phyloP scores from a whole-genome alignment of 2,797 vertebrate genomes.

The Anomalospiza imberbis region DNA sequence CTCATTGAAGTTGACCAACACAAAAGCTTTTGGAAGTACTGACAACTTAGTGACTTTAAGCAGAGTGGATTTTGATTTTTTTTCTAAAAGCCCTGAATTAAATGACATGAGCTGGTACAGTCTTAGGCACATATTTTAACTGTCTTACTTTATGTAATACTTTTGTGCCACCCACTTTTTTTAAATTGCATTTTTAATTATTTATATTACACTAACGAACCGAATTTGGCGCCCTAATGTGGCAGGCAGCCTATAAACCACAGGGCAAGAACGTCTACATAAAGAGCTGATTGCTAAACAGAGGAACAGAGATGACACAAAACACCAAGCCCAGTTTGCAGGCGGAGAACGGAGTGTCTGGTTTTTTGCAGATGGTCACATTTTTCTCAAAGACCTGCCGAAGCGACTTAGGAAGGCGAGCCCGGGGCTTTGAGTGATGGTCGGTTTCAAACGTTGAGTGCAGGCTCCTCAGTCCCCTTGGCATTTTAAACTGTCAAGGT shows the following conservation, averaged over 20 bases:
- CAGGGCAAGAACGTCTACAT: background rate
- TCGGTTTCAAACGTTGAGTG: background rate
- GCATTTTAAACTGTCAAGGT: background rate
- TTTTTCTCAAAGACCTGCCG: background rate
- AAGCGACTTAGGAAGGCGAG: fast-evolving
- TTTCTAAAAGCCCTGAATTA: background rate
- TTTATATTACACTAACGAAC: background rate
- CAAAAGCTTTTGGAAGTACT: background rate
- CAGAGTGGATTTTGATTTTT: background rate
- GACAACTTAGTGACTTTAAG: background rate
- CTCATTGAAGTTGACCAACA: background rate
- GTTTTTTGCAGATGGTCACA: background rate
- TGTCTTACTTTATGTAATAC: background rate
- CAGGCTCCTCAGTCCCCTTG: background rate
- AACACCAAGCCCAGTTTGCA: background rate
- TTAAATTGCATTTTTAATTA: background rate
- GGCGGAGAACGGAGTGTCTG: background rate
- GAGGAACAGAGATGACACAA: background rate
- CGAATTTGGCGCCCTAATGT: fast-evolving
- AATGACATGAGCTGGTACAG: background rate
- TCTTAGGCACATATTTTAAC: background rate
- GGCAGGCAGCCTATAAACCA: background rate
- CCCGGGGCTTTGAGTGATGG: fast-evolving
- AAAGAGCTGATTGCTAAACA: background rate
- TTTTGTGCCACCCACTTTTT: background rate